Conservation (phyloP, 2,113 vertebrate genomes). For the Pelusios castaneus region DNA sequence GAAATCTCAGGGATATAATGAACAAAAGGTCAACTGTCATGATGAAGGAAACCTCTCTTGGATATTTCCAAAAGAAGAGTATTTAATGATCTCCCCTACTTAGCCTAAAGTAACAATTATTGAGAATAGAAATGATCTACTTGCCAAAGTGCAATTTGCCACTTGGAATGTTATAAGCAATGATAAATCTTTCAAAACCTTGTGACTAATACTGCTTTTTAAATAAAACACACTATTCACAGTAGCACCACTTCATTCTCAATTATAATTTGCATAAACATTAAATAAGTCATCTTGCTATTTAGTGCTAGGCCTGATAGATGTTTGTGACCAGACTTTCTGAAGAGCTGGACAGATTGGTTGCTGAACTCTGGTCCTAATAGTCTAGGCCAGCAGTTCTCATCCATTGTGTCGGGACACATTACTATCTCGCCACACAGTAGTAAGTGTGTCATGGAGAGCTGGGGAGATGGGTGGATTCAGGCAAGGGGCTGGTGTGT, state of each 20-base stretch:
- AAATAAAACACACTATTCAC: background rate
- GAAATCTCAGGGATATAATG: background rate
- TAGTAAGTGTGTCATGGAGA: too few species aligned
- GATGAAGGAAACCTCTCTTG: background rate
- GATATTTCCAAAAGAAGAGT: background rate
- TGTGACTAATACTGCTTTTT: background rate
- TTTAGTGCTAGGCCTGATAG: background rate
- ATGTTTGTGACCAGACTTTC: background rate
- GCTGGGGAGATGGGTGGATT: too few species aligned
- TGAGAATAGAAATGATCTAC: background rate
- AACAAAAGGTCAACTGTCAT: constrained; percentile 25
- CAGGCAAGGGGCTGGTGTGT: too few species aligned
- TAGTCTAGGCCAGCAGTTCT: background rate
- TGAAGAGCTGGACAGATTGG: background rate
- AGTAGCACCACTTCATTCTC: background rate
- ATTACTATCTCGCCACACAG: too few species aligned
- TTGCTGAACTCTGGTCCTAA: background rate
- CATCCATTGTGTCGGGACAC: too few species aligned
- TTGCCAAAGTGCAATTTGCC: background rate
- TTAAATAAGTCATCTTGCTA: background rate
- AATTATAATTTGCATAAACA: background rate
- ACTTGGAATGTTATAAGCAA: background rate
- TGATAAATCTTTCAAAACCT: background rate
- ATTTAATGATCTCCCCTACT: background rate
- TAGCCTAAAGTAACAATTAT: background rate